Conservation (phyloP, 2,797 vertebrate species). For the Gastrophryne carolinensis region DNA sequence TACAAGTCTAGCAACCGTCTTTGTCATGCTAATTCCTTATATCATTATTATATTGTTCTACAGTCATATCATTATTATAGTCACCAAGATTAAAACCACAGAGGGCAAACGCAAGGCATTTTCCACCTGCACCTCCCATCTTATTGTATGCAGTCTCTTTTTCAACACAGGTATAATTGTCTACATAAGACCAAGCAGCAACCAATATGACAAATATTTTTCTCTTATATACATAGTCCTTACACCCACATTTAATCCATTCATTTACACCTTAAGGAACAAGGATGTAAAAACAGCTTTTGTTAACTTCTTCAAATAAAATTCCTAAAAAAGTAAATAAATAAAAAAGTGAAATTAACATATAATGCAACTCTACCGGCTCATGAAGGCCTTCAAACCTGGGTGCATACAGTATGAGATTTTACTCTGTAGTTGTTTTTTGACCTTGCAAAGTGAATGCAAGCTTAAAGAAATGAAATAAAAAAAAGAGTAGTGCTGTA, state of each 20-base stretch:
- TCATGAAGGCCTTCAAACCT: no score
- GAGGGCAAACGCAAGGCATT: constrained; percentile 1
- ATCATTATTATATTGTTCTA: neutral
- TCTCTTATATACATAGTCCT: constrained; percentile 11
- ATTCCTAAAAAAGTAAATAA: no score
- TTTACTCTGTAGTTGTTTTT: no score
- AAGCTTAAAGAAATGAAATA: no score
- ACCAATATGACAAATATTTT: constrained; percentile 1
- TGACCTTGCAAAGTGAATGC: no score
- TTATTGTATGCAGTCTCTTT: constrained; percentile 17
- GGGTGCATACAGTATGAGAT: no score
- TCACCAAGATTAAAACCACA: neutral
- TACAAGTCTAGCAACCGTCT: neutral
- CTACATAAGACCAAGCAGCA: neutral
- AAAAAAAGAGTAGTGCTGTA: no score
- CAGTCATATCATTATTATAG: neutral
- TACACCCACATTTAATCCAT: constrained; percentile 5
- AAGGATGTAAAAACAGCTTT: neutral
- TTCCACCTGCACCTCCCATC: constrained; percentile 30
- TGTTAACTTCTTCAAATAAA: no score
- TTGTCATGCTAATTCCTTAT: neutral
- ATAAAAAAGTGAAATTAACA: no score
- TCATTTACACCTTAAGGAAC: constrained; percentile 18
- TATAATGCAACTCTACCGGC: no score
- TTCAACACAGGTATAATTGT: constrained; percentile 11